Conservation (phyloP, 2,888 invertebrate genomes). For the Zootermopsis nevadensis region DNA sequence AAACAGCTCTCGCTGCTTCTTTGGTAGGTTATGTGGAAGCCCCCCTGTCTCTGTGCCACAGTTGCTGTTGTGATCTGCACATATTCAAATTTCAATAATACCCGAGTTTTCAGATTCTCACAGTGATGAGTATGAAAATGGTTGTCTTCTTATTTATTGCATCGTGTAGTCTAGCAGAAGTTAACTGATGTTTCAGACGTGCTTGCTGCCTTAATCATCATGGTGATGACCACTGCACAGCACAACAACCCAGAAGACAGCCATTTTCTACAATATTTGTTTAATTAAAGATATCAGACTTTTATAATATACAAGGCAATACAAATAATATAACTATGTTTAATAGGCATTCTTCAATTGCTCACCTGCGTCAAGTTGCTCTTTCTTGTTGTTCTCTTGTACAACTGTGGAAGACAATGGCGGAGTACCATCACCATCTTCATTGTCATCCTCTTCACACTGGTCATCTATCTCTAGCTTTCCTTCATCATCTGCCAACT, state of each 20-base stretch:
- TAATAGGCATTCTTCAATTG: background rate
- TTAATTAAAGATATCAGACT: too few relatives aligned
- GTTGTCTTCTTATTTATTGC: too few relatives aligned
- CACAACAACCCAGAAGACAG: too few relatives aligned
- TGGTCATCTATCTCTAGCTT: conserved; percentile 17
- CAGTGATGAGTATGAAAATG: too few relatives aligned
- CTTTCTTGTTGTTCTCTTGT: background rate
- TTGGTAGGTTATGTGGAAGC: conserved; percentile 70
- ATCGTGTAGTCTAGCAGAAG: too few relatives aligned
- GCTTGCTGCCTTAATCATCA: too few relatives aligned
- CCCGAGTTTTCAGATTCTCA: too few relatives aligned
- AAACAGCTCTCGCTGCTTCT: conserved; percentile 74
- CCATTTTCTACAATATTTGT: too few relatives aligned
- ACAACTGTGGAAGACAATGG: background rate
- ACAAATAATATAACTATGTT: too few relatives aligned
- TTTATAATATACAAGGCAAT: too few relatives aligned
- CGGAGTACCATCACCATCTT: conserved; percentile 3
- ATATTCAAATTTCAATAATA: background rate
- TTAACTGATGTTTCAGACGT: too few relatives aligned
- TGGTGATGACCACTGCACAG: too few relatives aligned
- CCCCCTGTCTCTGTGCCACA: conserved; percentile 53
- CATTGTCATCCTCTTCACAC: conserved; percentile 2
- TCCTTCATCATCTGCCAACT: conserved; percentile 27
- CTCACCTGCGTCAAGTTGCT: background rate
- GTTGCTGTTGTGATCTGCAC: conserved; percentile 10